Conservation (phyloP, 1,140 invertebrate genomes). For the Papilio dardanus region DNA sequence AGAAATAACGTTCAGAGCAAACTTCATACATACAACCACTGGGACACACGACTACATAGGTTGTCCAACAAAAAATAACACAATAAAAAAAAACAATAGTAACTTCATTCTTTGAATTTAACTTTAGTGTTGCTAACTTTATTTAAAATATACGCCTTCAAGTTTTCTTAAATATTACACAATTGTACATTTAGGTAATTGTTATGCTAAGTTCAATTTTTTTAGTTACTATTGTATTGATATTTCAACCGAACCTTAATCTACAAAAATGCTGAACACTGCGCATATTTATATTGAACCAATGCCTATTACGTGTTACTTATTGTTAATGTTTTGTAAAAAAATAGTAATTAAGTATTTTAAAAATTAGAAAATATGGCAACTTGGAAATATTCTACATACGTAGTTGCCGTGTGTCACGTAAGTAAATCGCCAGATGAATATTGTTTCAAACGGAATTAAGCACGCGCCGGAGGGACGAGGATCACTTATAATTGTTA, state of each 20-base stretch:
- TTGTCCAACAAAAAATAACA: slow-evolving; percentile 29
- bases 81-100: no score
- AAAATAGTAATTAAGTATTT: slow-evolving; percentile 8
- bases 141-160: no score
- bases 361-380: slow-evolving; percentile 18
- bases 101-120: no score
- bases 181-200: no score
- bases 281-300: no score
- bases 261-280: no score
- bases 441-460: slow-evolving; percentile 82
- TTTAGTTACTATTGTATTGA: neutral
- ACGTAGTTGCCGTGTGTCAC: slow-evolving; percentile 46
- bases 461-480: slow-evolving; percentile 69
- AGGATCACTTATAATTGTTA: slow-evolving; percentile 82
- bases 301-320: no score
- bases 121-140: no score
- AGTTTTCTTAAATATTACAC: no score
- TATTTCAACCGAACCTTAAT: no score
- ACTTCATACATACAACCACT: slow-evolving; percentile 55
- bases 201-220: neutral
- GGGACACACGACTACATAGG: slow-evolving; percentile 42
- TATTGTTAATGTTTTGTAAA: neutral
- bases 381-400: no score
- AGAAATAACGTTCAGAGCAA: slow-evolving; percentile 66
- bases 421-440: slow-evolving; percentile 73